Conservation (phyloP, 2,888 invertebrate genomes). For the Megalurothrips usitatus region DNA sequence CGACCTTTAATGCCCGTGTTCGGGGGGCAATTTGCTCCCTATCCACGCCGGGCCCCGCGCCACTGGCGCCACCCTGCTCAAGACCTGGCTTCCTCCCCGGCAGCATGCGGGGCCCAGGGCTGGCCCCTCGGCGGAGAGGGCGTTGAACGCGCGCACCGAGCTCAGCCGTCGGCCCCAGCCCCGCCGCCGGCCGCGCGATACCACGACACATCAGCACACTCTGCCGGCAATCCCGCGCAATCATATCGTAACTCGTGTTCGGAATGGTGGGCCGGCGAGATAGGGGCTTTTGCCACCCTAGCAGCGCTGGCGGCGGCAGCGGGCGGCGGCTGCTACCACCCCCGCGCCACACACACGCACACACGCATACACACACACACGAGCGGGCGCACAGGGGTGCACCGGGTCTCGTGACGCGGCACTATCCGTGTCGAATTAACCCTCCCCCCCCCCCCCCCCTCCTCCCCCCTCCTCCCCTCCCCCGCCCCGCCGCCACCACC, state of each 20-base stretch:
- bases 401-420: not conserved
- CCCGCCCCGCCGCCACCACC: not conserved
- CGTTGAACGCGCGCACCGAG: not conserved
- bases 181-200: not conserved
- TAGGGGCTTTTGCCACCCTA: not conserved
- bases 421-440: not conserved
- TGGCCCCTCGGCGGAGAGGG: not conserved
- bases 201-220: not conserved
- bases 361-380: not conserved
- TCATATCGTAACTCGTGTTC: slow-evolving; percentile 18
- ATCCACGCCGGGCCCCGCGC: not conserved
- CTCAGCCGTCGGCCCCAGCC: not conserved
- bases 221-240: not conserved
- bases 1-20: not conserved
- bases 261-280: not conserved
- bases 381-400: not conserved
- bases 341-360: not conserved
- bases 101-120: no score
- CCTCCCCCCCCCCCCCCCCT: not conserved
- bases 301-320: no score
- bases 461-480: not conserved
- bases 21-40: not conserved
- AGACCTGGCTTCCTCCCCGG: not conserved
- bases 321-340: no score
- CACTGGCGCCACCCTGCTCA: not conserved